Base-by-base conservation (phyloP, 2,888 invertebrate species). In the Drosophila emarginata region DNA sequence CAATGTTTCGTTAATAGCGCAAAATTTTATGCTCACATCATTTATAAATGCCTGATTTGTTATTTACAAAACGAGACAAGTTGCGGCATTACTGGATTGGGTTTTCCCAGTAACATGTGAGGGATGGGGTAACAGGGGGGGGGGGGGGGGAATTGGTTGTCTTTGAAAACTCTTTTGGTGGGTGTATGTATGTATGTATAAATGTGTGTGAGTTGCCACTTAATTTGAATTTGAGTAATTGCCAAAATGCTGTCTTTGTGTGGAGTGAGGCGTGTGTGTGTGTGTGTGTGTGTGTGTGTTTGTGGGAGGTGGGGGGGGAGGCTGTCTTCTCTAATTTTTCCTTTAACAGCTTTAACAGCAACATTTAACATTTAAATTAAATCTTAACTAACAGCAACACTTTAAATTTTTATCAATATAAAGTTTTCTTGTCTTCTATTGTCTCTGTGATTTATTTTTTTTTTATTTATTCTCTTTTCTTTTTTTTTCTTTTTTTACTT, bases 1-100 rank as follows among this genome's bases (percentile, higher is more conserved):
- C 45, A 45, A 45, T 45, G 45, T 54, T 60, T 72, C 50, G 61
- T 64, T 76, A 70, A 72, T 73, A 58, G 78, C 76, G 73, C 81
- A 77, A 84, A 75, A 87, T 86, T 78, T 79, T 88, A 85, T 89
- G 89, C 90, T 86, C 90, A 88, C 88, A 90, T 90, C 90, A 90
- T 90, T 90, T 90, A 90, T 90, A 90, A 90, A 89, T 89, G 90
- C 88, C 90, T 90, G 90, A 90, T 90, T 90, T 90, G 90, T 88
- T 90, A 90, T 89, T 90, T 89, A 90, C 89, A 89, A 90, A 90
- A 90, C 80, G 89, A 87, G 88, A 88, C 89, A 86, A 83, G 68
- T 82, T 83, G 86, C 78, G 86, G 83, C 86, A 79, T 82, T 83
- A 64, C 66, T 65, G 85, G 72, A 84, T 76, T 87, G 70, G 58